Percentiles rank a stretch among this genome's conserved stretches.
phyloP scores from a whole-genome alignment of 2,113 vertebrate species.

The Microtus montanus region DNA sequence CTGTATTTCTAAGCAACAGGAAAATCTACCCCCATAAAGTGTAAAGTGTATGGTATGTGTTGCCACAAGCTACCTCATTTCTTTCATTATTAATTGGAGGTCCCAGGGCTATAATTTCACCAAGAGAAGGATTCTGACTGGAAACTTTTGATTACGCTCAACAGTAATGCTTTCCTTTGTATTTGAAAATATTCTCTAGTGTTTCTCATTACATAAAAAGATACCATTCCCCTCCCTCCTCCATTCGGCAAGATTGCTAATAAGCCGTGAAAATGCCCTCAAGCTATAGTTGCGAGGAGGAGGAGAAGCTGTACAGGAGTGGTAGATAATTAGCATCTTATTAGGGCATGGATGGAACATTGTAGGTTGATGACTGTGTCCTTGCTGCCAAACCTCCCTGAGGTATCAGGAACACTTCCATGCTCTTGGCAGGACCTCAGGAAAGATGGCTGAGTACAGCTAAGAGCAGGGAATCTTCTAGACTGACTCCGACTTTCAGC shows the following conservation, averaged over 20 bases:
- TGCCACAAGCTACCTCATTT: constrained; percentile 14
- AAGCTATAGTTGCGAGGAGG: background rate
- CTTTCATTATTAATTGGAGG: constrained; percentile 47
- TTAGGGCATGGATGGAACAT: constrained; percentile 16
- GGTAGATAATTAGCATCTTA: constrained; percentile 47
- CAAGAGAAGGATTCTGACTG: constrained; percentile 10
- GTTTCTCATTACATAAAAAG: constrained; percentile 13
- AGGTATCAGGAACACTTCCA: background rate
- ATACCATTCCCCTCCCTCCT: background rate
- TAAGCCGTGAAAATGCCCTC: constrained; percentile 39
- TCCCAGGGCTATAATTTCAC: background rate
- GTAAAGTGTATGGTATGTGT: background rate
- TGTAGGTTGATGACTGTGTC: background rate
- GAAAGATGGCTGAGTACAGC: background rate
- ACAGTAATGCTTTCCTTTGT: background rate
- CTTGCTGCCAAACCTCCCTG: background rate
- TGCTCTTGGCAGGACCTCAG: constrained; percentile 13
- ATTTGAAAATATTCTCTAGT: constrained; percentile 13
- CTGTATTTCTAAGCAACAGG: constrained; percentile 29
- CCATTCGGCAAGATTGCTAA: background rate
- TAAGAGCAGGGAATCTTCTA: background rate
- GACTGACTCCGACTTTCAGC: background rate
- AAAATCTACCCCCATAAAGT: background rate
- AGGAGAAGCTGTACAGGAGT: background rate
- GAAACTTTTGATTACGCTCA: constrained; percentile 27